Conservation (phyloP, 2,888 invertebrate genomes). For the Caenorhabditis sulstoni region DNA sequence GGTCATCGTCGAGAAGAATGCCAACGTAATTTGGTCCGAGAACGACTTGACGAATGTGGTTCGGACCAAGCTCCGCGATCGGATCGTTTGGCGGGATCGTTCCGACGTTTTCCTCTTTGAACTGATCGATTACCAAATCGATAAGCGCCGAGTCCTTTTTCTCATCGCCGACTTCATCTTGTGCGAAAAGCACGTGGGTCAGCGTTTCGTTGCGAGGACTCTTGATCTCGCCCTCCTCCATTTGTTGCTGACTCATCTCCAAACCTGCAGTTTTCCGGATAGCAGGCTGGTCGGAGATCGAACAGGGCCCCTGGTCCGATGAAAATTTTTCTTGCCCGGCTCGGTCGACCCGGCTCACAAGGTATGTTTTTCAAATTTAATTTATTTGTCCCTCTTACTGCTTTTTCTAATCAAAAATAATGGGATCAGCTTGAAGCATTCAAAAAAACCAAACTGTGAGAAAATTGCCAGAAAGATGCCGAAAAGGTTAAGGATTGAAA, state of each 20-base stretch:
- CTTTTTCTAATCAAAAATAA: neutral
- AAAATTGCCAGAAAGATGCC: too few species aligned
- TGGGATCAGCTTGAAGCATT: too few species aligned
- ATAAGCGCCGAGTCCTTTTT: conserved; percentile 49
- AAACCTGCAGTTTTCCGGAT: conserved; percentile 31
- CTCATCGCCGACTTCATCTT: conserved; percentile 42
- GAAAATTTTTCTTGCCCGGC: too few species aligned
- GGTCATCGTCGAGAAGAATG: conserved; percentile 65
- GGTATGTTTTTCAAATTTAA: too few species aligned
- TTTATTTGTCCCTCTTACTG: neutral
- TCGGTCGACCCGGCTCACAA: too few species aligned
- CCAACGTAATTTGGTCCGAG: conserved; percentile 72
- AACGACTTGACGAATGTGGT: conserved; percentile 68
- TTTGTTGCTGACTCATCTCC: conserved; percentile 36
- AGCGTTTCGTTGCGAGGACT: conserved; percentile 32
- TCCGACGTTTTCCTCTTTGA: conserved; percentile 42
- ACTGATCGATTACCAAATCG: conserved; percentile 45
- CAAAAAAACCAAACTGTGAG: too few species aligned
- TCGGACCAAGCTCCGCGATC: conserved; percentile 24
- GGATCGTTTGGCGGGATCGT: conserved; percentile 6
- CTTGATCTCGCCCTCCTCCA: conserved; percentile 24
- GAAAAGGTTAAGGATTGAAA: too few species aligned
- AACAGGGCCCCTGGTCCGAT: too few species aligned
- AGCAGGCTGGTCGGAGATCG: too few species aligned
- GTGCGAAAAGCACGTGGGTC: conserved; percentile 48